These are phyloP conservation scores for Acheta domesticus DNA, from an alignment of 2,888 invertebrate genomes.

Conservation along the genomic window DNA sequence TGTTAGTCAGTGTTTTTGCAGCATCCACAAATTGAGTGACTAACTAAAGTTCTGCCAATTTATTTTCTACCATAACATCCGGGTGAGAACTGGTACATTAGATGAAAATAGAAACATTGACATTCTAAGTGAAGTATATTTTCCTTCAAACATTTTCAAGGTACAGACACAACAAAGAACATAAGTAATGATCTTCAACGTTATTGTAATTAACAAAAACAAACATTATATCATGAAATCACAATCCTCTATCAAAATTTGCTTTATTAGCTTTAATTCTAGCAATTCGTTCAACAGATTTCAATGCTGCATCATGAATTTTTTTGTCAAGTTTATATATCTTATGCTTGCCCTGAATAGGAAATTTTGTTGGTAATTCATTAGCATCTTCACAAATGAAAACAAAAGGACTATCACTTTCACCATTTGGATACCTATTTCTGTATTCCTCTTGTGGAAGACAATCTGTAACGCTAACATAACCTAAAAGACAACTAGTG, in stretches of 20 bases:
- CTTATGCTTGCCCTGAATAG: constrained; percentile 86
- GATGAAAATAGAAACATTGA: no score
- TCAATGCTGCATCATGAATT: constrained; percentile 74
- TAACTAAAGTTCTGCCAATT: no score
- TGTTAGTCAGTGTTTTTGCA: no score
- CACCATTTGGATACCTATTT: constrained; percentile 73
- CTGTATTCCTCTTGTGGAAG: constrained; percentile 83
- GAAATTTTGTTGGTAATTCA: constrained; percentile 79
- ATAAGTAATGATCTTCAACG: not conserved
- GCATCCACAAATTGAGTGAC: no score
- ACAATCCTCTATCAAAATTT: constrained; percentile 20
- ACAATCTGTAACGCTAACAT: constrained; percentile 81
- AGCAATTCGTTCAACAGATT: constrained; percentile 59
- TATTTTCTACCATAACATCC: no score
- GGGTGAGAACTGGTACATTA: no score
- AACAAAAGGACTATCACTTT: constrained; percentile 84
- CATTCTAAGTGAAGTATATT: no score
- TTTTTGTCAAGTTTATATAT: constrained; percentile 81
- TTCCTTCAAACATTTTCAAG: no score
- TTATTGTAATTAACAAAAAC: not conserved
- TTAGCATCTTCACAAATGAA: constrained; percentile 84
- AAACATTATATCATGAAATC: not conserved
- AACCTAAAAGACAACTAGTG: constrained; percentile 82
- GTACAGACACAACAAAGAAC: not conserved
- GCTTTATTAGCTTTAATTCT: constrained; percentile 21